Base-by-base conservation (phyloP, 2,797 vertebrate species). In the Ctenopoma kingsleyae region DNA sequence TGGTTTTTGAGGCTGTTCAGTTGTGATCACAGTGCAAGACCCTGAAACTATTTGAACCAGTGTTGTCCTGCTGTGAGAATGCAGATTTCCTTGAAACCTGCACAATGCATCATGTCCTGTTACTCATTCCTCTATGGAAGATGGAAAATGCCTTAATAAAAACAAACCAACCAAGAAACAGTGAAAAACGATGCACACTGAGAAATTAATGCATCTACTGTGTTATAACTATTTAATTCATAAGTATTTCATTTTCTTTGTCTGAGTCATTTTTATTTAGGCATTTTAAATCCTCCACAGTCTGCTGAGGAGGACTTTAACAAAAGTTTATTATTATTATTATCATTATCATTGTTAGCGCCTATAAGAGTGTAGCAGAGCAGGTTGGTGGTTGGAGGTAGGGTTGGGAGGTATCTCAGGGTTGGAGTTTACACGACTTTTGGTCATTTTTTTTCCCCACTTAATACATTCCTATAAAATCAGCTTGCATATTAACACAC, bases 401-500 rank as follows among this genome's bases (percentile, higher is more conserved):
- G 89, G 89, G 89, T 85, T 82, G 83, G 88, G 87, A 91, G 89
- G 90, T 92, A 91, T 86, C 80, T 84, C 81, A 84, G 87, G 82
- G 80, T 88, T 88, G 81, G 85, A 85, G 65, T 89, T 91, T 82
- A 88, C 85, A 81, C 63, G 69, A 91, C 89, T 86, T 93, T 94
- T 92, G 93, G 92, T 94, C 91, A 67, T 91, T 74, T 76, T 70
- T 83, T 82, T 43, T 62, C 55, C 36, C n/a, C 19, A 19, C 30
- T 50, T 80, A 58, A 81, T 83, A 88, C 85, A 89, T 90, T 89
- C 82, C 82, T 86, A 85, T 80, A 91, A 86, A 85, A 88, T 86
- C 80, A 84, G 87, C 78, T 88, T 91, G 85, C 80, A 89, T 92
- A 92, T 87, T 76, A 87, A 82, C 88, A 83, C 88, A 92, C 89